Percentiles rank a stretch among this genome's conserved stretches.
Conservation (phyloP, 1,140 invertebrate genomes). For the Pogonomyrmex californicus region DNA sequence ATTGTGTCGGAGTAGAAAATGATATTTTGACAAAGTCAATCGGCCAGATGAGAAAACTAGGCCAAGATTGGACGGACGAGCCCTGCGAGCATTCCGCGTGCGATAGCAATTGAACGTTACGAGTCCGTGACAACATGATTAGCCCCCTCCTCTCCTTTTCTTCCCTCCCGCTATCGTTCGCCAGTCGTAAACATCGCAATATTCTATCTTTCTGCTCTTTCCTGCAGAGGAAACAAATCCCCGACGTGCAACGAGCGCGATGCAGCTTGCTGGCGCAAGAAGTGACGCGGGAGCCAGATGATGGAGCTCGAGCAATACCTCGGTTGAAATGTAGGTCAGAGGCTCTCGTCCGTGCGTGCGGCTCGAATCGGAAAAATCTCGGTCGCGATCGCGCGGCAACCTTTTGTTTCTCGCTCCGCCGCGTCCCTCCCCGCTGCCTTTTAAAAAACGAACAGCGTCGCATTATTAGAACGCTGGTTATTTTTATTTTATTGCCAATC, state of each 20-base stretch:
- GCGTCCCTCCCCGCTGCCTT: background rate
- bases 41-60: conserved; percentile 8
- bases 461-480: background rate
- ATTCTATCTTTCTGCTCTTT: background rate
- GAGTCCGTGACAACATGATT: conserved; percentile 4
- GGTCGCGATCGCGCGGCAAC: conserved; percentile 22
- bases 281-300: conserved; percentile 60
- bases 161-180: background rate
- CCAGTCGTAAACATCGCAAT: background rate
- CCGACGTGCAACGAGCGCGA: conserved; percentile 8
- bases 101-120: conserved; percentile 4
- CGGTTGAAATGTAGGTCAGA: conserved; percentile 67
- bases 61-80: background rate
- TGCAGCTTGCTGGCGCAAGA: conserved; percentile 37
- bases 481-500: conserved; percentile 27
- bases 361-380: conserved; percentile 64
- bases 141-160: conserved; percentile 5
- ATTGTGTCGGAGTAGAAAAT: conserved; percentile 21
- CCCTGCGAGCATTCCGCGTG: background rate
- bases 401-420: conserved; percentile 33
- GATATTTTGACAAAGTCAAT: conserved; percentile 4
- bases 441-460: conserved; percentile 7
- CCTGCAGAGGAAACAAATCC: background rate
- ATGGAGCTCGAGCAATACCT: conserved; percentile 66
- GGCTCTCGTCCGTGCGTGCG: conserved; percentile 61